A percentile compares a stretch with the other conserved stretches of the same genome.
Evolutionary conservation across 2,888 invertebrate genomes (phyloP).

Genomic region (Nemotelus pantherinus): DNA sequence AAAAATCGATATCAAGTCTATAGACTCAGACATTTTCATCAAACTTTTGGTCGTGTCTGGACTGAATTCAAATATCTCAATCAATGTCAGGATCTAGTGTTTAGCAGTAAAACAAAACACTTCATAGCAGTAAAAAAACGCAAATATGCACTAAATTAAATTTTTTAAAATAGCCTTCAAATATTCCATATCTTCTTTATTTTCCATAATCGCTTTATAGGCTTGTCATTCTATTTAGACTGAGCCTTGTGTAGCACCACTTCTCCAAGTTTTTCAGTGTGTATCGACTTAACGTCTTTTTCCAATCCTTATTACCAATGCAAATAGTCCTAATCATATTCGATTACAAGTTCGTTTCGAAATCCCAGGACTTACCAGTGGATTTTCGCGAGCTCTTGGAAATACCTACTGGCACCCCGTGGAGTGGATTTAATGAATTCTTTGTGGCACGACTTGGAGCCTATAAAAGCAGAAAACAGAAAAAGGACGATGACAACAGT

Average conservation of each 20-base stretch:
- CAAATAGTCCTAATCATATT: slow-evolving; percentile 34
- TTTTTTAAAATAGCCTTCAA: no score
- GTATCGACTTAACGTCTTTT: slow-evolving; percentile 27
- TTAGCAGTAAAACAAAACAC: no score
- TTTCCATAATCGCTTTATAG: slow-evolving; percentile 4
- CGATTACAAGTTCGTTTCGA: slow-evolving; percentile 25
- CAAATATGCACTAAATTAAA: no score
- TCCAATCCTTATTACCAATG: slow-evolving; percentile 23
- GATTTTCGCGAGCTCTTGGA: background rate
- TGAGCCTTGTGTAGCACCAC: background rate
- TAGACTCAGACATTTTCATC: no score
- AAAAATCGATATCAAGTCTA: no score
- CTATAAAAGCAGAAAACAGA: slow-evolving; percentile 14
- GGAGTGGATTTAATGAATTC: slow-evolving; percentile 36
- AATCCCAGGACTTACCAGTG: slow-evolving; percentile 27
- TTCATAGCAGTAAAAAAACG: no score
- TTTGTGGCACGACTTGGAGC: slow-evolving; percentile 23
- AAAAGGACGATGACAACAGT: no score
- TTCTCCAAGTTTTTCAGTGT: background rate
- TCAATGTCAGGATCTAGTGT: no score
- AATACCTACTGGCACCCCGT: background rate
- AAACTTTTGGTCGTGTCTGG: no score
- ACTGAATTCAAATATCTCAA: no score
- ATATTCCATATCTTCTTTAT: no score
- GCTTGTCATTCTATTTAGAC: slow-evolving; percentile 3